Conservation (phyloP, 1,140 invertebrate genomes). For the Rhopalosiphum maidis region DNA sequence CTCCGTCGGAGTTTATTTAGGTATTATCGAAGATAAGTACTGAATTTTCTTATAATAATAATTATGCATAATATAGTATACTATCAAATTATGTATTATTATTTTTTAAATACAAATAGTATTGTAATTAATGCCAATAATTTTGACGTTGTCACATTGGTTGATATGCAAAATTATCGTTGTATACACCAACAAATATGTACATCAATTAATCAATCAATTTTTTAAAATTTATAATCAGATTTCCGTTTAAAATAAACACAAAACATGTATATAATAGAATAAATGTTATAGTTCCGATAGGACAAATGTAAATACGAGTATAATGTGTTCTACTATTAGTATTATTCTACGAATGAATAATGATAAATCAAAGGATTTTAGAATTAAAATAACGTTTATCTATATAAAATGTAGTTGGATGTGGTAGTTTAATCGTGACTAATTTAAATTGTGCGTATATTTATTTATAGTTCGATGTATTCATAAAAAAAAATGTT, state of each 20-base stretch:
- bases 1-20: neutral
- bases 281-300: neutral
- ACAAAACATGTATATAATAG: neutral
- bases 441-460: neutral
- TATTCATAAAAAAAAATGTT: neutral
- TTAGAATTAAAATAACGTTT: neutral
- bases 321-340: neutral
- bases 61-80: neutral
- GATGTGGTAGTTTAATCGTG: neutral
- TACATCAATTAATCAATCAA: neutral
- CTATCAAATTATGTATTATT: neutral
- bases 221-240: neutral
- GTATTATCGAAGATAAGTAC: neutral
- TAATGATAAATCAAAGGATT: neutral
- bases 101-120: too few species aligned
- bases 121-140: too few species aligned
- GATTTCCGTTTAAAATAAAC: neutral
- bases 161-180: neutral
- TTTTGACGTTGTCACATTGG: neutral
- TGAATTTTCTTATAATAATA: too few species aligned
- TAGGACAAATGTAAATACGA: neutral
- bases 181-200: neutral
- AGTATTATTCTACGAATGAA: too few species aligned
- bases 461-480: neutral
- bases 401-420: neutral